Percentiles rank a stretch among this genome's conserved stretches.
Evolutionary conservation across 1,140 invertebrate species (phyloP).

Genomic region (Cherax destructor): DNA sequence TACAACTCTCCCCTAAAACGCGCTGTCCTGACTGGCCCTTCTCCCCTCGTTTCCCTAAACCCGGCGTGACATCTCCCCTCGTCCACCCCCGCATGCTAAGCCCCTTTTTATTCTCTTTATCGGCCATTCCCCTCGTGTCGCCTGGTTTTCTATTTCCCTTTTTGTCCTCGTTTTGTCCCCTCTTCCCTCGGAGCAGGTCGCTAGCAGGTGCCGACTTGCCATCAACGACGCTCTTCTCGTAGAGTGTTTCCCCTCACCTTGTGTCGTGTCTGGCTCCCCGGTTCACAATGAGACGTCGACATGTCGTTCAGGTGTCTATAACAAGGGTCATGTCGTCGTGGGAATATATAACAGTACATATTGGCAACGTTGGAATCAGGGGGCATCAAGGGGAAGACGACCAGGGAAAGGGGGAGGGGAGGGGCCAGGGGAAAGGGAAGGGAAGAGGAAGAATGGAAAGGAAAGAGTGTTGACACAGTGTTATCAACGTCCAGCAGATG

Average conservation of each 20-base stretch:
- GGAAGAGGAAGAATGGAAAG: not conserved
- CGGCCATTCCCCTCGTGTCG: slow-evolving; percentile 49
- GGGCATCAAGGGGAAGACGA: too few species aligned
- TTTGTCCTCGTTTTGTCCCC: slow-evolving; percentile 40
- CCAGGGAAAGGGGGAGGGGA: too few species aligned
- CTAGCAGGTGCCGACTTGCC: not conserved
- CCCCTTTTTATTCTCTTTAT: slow-evolving; percentile 62
- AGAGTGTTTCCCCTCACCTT: not conserved
- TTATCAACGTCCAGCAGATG: not conserved
- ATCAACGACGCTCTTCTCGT: not conserved
- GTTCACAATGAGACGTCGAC: too few species aligned
- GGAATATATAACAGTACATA: too few species aligned
- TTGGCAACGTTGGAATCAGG: too few species aligned
- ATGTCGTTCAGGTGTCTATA: too few species aligned
- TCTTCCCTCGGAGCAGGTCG: slow-evolving; percentile 29
- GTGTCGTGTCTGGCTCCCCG: too few species aligned
- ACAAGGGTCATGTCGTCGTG: too few species aligned
- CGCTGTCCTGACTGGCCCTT: not conserved
- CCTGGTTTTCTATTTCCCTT: slow-evolving; percentile 59
- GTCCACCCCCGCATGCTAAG: slow-evolving; percentile 52
- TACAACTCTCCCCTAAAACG: not conserved
- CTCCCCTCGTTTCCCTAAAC: slow-evolving; percentile 14
- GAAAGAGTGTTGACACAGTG: slow-evolving; percentile 22
- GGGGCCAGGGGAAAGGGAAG: not conserved
- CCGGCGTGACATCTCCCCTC: slow-evolving; percentile 25